Base-by-base conservation (phyloP, 1,140 invertebrate species). In the Brachionus rotundiformis region DNA sequence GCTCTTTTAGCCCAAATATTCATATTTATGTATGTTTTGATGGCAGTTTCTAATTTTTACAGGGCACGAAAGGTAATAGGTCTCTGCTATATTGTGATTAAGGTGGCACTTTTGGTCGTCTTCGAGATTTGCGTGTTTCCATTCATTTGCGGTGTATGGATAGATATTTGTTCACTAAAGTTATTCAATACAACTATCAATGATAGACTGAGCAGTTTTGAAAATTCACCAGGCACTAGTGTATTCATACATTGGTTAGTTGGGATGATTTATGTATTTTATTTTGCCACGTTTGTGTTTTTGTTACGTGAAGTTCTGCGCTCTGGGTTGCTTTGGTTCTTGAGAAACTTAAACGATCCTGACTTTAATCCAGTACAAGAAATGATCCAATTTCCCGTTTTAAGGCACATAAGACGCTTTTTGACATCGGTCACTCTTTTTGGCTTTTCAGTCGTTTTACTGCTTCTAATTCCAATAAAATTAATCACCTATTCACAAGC, bases 201-300 rank as follows among this genome's bases (percentile, higher is more conserved):
- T 83, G 90, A 90, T 80, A 86, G 96, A 54, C 92, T 96, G 87
- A 90, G 92, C 0, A 94, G 93, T 82, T 96, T 98, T 83, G 91
- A 92, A 83, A 90, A 92, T 0, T 93, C 94, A 0, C 96, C 97
- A 0, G 95, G 95, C 49, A 98, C 96, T 0, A 96, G 94, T 0
- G 94, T 98, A 90, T 99, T 99, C 85, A 93, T 98, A 71, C 96
- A 99, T 87, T 99, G 97, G 97, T 90, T 98, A 8, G 93, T 96
- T n/a, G 96, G 96, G 75, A 98, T 98, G 95, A 92, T 99, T 1
- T 99, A 98, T 87, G 95, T 99, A 13, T 99, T 99, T 87, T 99
- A 99, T 88, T 98, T 98, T 86, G 97, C 96, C 7, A 98, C 95
- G 0, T 98, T 98, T 86, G 94, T 98, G 41, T 90, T 98, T 0